These are phyloP conservation scores for Drosophila barbarae DNA, from an alignment of 2,888 invertebrate species.

Conservation along the genomic window DNA sequence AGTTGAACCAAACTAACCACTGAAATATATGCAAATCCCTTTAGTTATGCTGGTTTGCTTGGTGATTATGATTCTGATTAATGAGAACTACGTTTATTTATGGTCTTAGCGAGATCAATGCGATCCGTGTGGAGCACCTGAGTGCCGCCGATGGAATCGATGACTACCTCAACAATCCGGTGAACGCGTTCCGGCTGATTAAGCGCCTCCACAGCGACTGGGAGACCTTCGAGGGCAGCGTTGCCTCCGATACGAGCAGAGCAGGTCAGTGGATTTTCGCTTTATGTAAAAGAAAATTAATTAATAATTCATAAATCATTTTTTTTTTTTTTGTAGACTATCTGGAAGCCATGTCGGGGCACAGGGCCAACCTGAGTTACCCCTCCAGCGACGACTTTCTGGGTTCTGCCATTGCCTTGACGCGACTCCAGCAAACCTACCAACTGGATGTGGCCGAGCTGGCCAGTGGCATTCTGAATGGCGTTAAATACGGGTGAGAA, in stretches of 20 bases:
- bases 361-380: conserved; percentile 87
- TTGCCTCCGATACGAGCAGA: conserved; percentile 84
- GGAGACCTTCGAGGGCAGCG: conserved; percentile 87
- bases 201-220: conserved; percentile 96
- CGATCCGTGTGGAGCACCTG: conserved; percentile 87
- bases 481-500: conserved; percentile 87
- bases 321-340: conserved; percentile 81
- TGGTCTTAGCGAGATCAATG: conserved; percentile 80
- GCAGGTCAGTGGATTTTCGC: conserved; percentile 61
- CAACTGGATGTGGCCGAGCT: conserved; percentile 91
- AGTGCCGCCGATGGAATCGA: conserved; percentile 87
- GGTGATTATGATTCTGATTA: conserved; percentile 29
- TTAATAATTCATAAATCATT: neutral
- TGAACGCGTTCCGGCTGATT: conserved; percentile 95
- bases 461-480: conserved; percentile 91
- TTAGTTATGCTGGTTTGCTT: conserved; percentile 12
- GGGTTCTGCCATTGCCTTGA: conserved; percentile 95
- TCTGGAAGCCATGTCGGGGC: conserved; percentile 86
- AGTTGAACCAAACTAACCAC: conserved; percentile 19
- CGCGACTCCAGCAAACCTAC: conserved; percentile 96
- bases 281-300: neutral
- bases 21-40: conserved; percentile 34
- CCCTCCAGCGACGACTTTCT: conserved; percentile 94
- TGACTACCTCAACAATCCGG: conserved; percentile 92
- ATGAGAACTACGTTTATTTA: conserved; percentile 17